Percentiles rank a stretch among this genome's conserved stretches.
Evolutionary conservation across 2,888 invertebrate genomes (phyloP).

Genomic region (Rugalucina vietnamica): DNA sequence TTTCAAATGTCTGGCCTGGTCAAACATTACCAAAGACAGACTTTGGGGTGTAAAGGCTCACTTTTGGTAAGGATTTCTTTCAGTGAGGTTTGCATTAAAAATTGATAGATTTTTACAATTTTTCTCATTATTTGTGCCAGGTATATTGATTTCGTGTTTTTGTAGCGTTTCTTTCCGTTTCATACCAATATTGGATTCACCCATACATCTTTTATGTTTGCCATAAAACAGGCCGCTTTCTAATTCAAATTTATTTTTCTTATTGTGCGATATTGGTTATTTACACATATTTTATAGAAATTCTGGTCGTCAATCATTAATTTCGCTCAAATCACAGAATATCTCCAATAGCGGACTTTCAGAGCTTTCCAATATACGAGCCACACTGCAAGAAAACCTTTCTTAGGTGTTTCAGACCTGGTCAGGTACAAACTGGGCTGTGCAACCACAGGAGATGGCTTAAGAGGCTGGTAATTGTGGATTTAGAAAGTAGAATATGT

Average conservation of each 20-base stretch:
- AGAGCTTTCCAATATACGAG: background rate
- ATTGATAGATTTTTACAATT: slow-evolving; percentile 13
- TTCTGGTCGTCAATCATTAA: slow-evolving; percentile 3
- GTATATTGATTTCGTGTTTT: slow-evolving; percentile 15
- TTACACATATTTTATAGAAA: slow-evolving; percentile 40
- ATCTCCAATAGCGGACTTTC: background rate
- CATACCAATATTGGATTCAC: background rate
- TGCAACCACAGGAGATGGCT: no score
- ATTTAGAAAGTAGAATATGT: no score
- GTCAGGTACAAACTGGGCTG: no score
- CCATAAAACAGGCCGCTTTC: slow-evolving; percentile 25
- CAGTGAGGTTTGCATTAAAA: slow-evolving; percentile 13
- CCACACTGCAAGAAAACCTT: no score
- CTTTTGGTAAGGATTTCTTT: slow-evolving; percentile 1
- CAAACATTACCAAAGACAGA: no score
- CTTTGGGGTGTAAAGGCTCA: no score
- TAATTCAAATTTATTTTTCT: slow-evolving; percentile 47
- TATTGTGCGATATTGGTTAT: slow-evolving; percentile 48
- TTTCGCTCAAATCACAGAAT: background rate
- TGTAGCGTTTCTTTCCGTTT: background rate
- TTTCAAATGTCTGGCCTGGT: no score
- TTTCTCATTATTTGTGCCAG: slow-evolving; percentile 20
- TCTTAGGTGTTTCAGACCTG: no score
- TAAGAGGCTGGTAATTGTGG: no score
- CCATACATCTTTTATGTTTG: slow-evolving; percentile 20